phyloP scores from a whole-genome alignment of 2,888 invertebrate species.

The Macrophya annulata region DNA sequence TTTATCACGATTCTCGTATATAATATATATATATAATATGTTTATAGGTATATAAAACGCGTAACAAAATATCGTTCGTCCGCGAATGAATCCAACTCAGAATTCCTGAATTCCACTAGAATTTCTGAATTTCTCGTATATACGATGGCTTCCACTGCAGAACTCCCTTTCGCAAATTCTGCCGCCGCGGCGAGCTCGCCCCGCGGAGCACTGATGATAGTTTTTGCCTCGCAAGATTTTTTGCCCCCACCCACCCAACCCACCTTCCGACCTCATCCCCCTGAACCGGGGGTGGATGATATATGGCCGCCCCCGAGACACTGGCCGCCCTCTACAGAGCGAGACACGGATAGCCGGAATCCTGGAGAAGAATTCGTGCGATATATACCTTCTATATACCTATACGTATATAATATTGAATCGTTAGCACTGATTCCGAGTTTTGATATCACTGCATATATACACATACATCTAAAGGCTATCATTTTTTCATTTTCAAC shows the following conservation, averaged over 20 bases:
- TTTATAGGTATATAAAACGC: neutral
- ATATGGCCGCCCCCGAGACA: conserved; percentile 79
- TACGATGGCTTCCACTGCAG: neutral
- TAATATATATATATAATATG: too few relatives aligned
- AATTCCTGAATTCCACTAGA: conserved; percentile 41
- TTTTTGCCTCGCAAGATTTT: conserved; percentile 78
- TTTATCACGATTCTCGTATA: neutral
- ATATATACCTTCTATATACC: conserved; percentile 21
- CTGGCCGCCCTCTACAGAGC: conserved; percentile 73
- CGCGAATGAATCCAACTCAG: conserved; percentile 22
- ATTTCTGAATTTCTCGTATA: conserved; percentile 46
- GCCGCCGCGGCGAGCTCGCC: conserved; percentile 68
- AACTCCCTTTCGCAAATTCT: conserved; percentile 55
- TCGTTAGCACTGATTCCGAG: conserved; percentile 17
- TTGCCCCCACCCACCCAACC: conserved; percentile 67
- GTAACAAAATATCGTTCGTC: neutral
- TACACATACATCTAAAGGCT: neutral
- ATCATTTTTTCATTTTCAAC: neutral
- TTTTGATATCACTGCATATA: neutral
- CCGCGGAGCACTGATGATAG: conserved; percentile 78
- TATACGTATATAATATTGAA: neutral
- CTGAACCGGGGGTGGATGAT: conserved; percentile 75
- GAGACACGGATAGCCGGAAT: conserved; percentile 67
- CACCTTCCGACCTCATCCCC: conserved; percentile 65
- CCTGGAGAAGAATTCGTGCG: conserved; percentile 73